These are phyloP conservation scores for Drosophila hydei DNA, from an alignment of 1,140 invertebrate genomes.

Conservation along the genomic window DNA sequence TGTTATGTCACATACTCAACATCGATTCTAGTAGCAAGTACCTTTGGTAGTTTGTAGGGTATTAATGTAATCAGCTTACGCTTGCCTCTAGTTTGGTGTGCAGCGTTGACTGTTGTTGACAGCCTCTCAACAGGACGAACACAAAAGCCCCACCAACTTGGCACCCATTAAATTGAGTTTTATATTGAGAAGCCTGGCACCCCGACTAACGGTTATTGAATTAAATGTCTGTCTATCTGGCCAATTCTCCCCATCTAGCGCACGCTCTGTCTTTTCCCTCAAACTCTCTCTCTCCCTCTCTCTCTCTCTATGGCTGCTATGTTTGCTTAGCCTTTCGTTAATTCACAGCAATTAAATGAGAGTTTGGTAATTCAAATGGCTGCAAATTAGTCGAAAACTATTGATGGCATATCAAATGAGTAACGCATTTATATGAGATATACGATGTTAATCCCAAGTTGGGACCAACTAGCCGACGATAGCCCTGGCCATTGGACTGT, in stretches of 20 bases:
- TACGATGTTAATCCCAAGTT: not conserved
- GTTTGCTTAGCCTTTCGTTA: too few relatives aligned
- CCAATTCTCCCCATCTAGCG: not conserved
- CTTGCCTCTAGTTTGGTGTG: conserved; percentile 18
- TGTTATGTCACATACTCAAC: too few relatives aligned
- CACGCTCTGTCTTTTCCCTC: too few relatives aligned
- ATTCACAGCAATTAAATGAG: conserved; percentile 54
- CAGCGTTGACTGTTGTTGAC: conserved; percentile 62
- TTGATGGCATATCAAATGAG: conserved; percentile 5
- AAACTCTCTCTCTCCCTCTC: not conserved
- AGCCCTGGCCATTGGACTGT: not conserved
- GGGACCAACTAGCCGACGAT: not conserved
- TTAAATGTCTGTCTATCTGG: conserved; percentile 44
- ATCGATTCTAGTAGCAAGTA: too few relatives aligned
- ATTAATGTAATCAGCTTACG: not conserved
- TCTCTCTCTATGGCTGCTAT: not conserved
- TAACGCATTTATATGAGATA: conserved; percentile 4
- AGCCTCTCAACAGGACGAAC: conserved; percentile 51
- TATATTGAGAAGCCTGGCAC: conserved; percentile 64
- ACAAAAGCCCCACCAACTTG: conserved; percentile 53
- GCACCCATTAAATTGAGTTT: conserved; percentile 75
- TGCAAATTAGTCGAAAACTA: not conserved
- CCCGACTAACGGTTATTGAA: conserved; percentile 62
- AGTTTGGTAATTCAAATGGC: conserved; percentile 43
- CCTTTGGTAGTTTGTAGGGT: conserved; percentile 10